These are phyloP conservation scores for Tetraneura akinire DNA, from an alignment of 1,140 invertebrate species.

Conservation along the genomic window DNA sequence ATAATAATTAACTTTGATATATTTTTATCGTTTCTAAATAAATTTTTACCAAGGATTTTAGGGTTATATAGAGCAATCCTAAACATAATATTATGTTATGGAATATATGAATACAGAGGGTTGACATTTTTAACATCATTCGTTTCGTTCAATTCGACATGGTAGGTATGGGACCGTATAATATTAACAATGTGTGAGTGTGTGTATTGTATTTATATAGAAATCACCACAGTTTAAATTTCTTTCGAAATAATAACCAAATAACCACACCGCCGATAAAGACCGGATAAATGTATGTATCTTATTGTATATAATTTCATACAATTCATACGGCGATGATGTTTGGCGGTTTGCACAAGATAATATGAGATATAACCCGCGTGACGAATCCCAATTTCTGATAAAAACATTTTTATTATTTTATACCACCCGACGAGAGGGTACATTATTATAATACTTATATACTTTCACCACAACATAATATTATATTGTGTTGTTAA, in stretches of 20 bases:
- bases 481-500: not conserved
- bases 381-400: not conserved
- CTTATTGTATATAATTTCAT: not conserved
- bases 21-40: not conserved
- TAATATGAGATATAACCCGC: not conserved
- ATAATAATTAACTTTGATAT: not conserved
- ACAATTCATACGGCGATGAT: too few species aligned
- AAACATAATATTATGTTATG: not conserved
- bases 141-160: not conserved
- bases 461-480: constrained; percentile 2
- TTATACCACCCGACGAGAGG: constrained; percentile 12
- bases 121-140: not conserved
- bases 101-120: not conserved
- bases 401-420: not conserved
- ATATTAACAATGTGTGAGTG: too few species aligned
- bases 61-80: not conserved
- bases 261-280: not conserved
- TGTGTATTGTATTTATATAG: too few species aligned
- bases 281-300: not conserved
- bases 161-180: not conserved
- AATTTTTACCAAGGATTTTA: not conserved
- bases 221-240: not conserved
- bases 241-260: not conserved
- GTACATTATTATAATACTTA: not conserved
- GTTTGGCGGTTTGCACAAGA: constrained; percentile 16